Percentiles rank a stretch among this genome's conserved stretches.
These are phyloP conservation scores for Pseudomyrmex flavicornis DNA, from an alignment of 1,140 invertebrate genomes.

Conservation along the genomic window DNA sequence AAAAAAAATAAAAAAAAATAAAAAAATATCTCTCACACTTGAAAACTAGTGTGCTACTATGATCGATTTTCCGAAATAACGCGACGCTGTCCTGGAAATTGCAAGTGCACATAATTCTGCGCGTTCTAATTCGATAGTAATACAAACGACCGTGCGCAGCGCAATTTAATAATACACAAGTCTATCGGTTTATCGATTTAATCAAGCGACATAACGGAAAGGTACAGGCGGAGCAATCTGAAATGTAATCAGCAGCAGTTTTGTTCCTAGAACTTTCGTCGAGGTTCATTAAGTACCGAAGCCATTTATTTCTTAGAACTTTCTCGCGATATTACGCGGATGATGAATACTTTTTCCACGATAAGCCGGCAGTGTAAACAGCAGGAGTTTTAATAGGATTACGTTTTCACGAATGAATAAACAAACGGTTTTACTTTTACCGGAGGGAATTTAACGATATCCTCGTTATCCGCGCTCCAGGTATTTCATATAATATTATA, in stretches of 20 bases:
- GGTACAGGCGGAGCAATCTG: conserved; percentile 37
- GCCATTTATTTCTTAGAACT: conserved; percentile 53
- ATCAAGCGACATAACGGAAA: conserved; percentile 48
- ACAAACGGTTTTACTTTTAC: conserved; percentile 48
- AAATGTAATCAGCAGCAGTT: conserved; percentile 53
- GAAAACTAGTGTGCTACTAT: background rate
- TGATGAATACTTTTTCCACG: conserved; percentile 55
- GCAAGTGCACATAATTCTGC: conserved; percentile 44
- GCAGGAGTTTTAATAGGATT: conserved; percentile 58
- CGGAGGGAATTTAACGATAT: conserved; percentile 36
- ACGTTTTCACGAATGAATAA: conserved; percentile 58
- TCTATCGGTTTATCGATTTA: conserved; percentile 58
- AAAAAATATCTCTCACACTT: background rate
- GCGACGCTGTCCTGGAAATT: background rate
- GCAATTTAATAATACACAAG: conserved; percentile 58
- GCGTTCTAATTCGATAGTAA: conserved; percentile 43
- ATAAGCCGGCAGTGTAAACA: conserved; percentile 43
- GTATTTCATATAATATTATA: background rate
- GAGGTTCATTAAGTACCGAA: conserved; percentile 51
- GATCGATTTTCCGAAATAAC: conserved; percentile 52
- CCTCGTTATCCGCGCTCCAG: conserved; percentile 28
- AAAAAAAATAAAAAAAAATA: too few species aligned
- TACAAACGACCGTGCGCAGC: conserved; percentile 44
- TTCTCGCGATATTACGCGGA: conserved; percentile 57
- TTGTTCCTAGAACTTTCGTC: conserved; percentile 46